Percentiles rank a stretch among this genome's conserved stretches.
phyloP scores from a whole-genome alignment of 2,797 vertebrate genomes.

The Ptychobarbus kaznakovi region DNA sequence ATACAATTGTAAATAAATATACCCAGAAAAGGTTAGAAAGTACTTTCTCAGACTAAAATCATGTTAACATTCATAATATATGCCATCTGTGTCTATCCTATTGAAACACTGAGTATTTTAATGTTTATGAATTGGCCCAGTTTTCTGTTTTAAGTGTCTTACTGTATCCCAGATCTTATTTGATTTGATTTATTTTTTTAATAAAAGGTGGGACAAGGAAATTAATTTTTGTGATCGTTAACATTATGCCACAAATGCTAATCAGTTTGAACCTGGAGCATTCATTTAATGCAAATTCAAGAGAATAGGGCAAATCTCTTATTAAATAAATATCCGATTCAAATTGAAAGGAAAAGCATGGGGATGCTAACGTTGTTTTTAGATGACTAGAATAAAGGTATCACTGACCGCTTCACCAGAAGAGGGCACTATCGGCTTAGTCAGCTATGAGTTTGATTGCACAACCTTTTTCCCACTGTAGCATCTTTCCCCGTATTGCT shows the following conservation, averaged over 20 bases:
- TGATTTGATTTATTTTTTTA: too few relatives aligned
- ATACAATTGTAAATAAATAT: background rate
- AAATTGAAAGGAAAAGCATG: slow-evolving; percentile 41
- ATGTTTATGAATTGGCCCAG: background rate
- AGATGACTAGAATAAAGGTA: slow-evolving; percentile 34
- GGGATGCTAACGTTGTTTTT: slow-evolving; percentile 28
- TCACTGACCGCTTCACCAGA: slow-evolving; percentile 37
- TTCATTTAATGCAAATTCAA: background rate
- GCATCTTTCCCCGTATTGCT: slow-evolving; percentile 55
- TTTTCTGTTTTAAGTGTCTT: background rate
- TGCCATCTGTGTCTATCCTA: background rate
- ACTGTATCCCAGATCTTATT: background rate
- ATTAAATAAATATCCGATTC: slow-evolving; percentile 20
- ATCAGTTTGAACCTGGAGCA: background rate
- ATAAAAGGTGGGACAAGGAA: background rate
- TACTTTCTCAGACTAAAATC: background rate
- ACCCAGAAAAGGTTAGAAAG: background rate
- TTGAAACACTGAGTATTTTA: background rate
- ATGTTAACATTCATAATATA: background rate
- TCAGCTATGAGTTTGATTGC: slow-evolving; percentile 24
- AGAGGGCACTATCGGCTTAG: slow-evolving; percentile 29
- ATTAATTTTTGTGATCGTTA: background rate
- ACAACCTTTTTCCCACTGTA: slow-evolving; percentile 23
- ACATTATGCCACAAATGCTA: background rate
- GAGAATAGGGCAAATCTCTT: background rate